Evolutionary conservation across 2,888 invertebrate genomes (phyloP), one percentile per base, ranked within the genome.

Genomic region (Caenorhabditis afra): DNA sequence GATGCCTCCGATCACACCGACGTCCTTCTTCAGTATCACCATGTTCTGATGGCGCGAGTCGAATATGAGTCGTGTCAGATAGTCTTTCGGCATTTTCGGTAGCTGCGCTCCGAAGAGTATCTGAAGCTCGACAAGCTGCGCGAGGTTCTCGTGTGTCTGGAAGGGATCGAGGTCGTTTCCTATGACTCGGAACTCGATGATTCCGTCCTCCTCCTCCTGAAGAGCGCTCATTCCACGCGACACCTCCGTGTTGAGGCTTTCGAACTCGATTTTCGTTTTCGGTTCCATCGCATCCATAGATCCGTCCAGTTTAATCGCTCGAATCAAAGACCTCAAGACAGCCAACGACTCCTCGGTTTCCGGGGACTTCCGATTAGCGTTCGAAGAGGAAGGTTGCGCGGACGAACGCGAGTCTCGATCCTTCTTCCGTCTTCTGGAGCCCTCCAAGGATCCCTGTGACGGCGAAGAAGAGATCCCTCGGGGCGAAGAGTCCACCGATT

Each of bases 11-110:
- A 99, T 97, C 0, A 97, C 96, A 83, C 94, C 85, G 16, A 67
- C 53, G 79, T 83, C 83, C 76, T 91, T 90, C 83, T 92, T 92
- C 14, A 92, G 87, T 41, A 92, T 84, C 0, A 91, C 91, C 82
- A 92, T 81, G 83, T 91, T 92, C 79, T 91, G 91, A 87, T 92
- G 92, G 66, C 91, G 91, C 89, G 91, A 90, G 84, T 98, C 97
- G 91, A 97, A 97, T 0, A 97, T 94, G 58, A 97, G 92, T 86
- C 97, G 94, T 0, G 96, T 96, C 85, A 98, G 97, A 90, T 98
- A 98, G 29, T 88, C 86, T 49, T 91, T 97, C 0, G 97, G 97
- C 97, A 99, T 99, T 90, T 95, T 93, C 0, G 98, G 97, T 76
- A 99, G 91, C 90, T 98, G 98, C 89, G 95, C 95, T 0, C 96